Percentiles rank a stretch among this genome's conserved stretches.
Evolutionary conservation across 2,113 vertebrate genomes (phyloP).

Genomic region (Oceanodroma tethys): DNA sequence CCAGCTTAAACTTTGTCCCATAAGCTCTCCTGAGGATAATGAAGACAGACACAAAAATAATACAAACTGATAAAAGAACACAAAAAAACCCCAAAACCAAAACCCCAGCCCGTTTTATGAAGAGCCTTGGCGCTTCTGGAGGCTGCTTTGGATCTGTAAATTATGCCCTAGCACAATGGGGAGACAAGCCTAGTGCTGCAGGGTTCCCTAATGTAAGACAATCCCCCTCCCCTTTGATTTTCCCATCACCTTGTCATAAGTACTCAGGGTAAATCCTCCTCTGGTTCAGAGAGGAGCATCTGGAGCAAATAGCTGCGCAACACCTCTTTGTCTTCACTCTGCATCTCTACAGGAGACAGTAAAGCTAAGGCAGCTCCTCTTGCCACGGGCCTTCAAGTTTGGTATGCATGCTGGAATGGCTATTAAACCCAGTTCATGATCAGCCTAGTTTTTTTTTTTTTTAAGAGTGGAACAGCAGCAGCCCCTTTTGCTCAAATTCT

Average conservation of each 20-base stretch:
- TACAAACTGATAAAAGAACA: slow-evolving; percentile 13
- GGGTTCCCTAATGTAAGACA: not conserved
- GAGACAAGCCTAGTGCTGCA: not conserved
- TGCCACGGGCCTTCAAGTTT: slow-evolving; percentile 16
- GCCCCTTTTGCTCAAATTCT: not conserved
- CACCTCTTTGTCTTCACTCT: not conserved
- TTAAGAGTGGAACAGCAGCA: not conserved
- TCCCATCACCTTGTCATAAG: not conserved
- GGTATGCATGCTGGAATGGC: slow-evolving; percentile 28
- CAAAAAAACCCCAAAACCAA: not conserved
- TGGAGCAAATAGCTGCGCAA: not conserved
- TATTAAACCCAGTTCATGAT: not conserved
- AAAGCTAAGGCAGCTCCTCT: slow-evolving; percentile 21
- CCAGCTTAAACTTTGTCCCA: slow-evolving; percentile 7
- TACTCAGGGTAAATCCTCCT: not conserved
- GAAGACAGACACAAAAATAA: slow-evolving; percentile 49
- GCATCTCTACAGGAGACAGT: not conserved
- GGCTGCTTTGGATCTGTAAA: slow-evolving; percentile 47
- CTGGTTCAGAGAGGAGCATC: not conserved
- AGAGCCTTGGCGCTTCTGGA: not conserved
- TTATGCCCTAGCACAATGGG: not conserved
- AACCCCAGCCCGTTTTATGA: not conserved
- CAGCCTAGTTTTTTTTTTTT: not conserved
- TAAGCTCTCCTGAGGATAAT: slow-evolving; percentile 55
- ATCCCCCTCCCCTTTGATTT: not conserved